Base-by-base conservation (phyloP, 1,140 invertebrate species). In the Cyclargus thomasi region DNA sequence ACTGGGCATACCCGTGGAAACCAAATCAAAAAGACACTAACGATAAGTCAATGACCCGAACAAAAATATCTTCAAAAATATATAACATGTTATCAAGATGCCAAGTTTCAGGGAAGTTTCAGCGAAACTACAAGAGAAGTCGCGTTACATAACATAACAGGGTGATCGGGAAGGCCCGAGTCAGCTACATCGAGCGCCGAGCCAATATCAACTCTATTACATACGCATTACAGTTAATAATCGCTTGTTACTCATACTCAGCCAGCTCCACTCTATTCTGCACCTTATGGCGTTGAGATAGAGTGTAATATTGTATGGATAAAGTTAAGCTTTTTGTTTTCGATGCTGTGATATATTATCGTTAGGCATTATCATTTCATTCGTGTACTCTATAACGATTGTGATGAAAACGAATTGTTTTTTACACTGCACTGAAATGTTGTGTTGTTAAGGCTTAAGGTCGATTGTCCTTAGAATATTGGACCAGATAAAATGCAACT, bases 101-200 rank as follows among this genome's bases (percentile, higher is more conserved):
- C 11, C 39, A 47, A 47, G 39, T 47, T 47, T 47, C 39, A 47
- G 39, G 22, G 16, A 7, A 23, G 21, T 62, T 62, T 62, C 21
- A 23, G 59, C 14, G 23, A 62, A 62, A 62, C 59, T 62, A 62
- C 59, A 23, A 11, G 20, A 20, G 20, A 23, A 62, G 59, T 23
- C 21, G 14, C 39, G 14, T 14, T 14, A 47, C 14, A 47, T 47
- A 47, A 47, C 39, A 47, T 29, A n/a, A n/a, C n/a, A n/a, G n/a
- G n/a, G n/a, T 8, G 29, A 35, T 35, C 29, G 14, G 39, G 14
- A 8, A 14, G 14, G 39, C 11, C 10, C 8, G 39, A 47, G 39
- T 8, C 39, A 47, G 39, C 39, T 14, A 47, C 39, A 47, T 47
- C 39, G 39, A 8, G 39, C 39, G 39, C 8, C 39, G 39, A 47